Percentiles rank a stretch among this genome's conserved stretches.
These are phyloP conservation scores for Zaprionus gabonicus DNA, from an alignment of 1,140 invertebrate genomes.

Conservation along the genomic window DNA sequence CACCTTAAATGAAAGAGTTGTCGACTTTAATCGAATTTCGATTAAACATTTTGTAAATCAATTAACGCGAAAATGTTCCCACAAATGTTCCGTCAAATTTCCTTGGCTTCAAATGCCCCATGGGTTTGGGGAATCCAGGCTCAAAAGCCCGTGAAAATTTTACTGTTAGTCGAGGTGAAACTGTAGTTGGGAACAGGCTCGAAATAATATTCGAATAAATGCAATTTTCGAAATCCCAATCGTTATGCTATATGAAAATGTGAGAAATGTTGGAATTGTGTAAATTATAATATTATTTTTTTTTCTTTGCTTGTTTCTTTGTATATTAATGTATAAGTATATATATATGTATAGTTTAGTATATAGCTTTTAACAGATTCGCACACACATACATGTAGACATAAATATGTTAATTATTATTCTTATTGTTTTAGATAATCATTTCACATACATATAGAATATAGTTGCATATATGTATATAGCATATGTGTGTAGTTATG, in stretches of 20 bases:
- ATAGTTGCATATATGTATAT: conserved; percentile 9
- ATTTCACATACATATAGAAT: conserved; percentile 20
- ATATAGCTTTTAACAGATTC: conserved; percentile 25
- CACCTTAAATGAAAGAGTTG: conserved; percentile 3
- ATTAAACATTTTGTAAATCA: neutral
- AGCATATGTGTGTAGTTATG: conserved; percentile 15
- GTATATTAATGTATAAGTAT: conserved; percentile 18
- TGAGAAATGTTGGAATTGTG: conserved; percentile 23
- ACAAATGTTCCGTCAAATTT: neutral
- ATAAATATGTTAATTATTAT: conserved; percentile 27
- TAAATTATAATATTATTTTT: conserved; percentile 6
- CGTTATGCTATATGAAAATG: conserved; percentile 23
- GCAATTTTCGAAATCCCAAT: conserved; percentile 14
- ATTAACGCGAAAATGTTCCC: neutral
- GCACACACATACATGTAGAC: conserved; percentile 25
- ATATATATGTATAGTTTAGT: conserved; percentile 20
- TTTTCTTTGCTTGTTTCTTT: neutral
- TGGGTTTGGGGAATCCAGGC: neutral
- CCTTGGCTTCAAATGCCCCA: neutral
- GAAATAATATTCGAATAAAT: neutral
- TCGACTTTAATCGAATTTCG: neutral
- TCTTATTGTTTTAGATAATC: conserved; percentile 35
- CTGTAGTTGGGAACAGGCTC: neutral
- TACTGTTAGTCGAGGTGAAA: neutral
- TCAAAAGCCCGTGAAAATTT: neutral